These are phyloP conservation scores for Phengaris arion DNA, from an alignment of 2,888 invertebrate species.

Conservation along the genomic window DNA sequence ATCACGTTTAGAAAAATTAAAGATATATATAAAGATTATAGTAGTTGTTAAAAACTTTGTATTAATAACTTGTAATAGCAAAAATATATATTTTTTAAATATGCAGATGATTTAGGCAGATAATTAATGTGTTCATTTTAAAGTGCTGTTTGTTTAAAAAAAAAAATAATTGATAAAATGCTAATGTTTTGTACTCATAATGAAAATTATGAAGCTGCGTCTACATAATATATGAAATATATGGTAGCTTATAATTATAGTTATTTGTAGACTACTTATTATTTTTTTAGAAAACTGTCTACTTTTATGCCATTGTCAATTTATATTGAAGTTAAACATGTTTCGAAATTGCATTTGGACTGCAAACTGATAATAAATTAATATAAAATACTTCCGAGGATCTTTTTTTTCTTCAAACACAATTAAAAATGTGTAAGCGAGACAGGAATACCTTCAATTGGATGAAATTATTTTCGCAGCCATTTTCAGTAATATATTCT, in stretches of 20 bases:
- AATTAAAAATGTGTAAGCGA: slow-evolving; percentile 4
- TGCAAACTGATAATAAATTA: not conserved
- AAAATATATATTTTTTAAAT: not conserved
- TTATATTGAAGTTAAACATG: slow-evolving; percentile 1
- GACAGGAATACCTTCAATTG: not conserved
- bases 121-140: not conserved
- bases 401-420: not conserved
- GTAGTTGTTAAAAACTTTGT: not conserved
- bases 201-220: not conserved
- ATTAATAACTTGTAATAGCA: not conserved
- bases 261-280: not conserved
- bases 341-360: not conserved
- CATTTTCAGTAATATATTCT: not conserved
- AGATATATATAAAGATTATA: not conserved
- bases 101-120: not conserved
- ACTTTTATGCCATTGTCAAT: slow-evolving; percentile 6
- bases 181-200: not conserved
- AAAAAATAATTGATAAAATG: not conserved
- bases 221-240: not conserved
- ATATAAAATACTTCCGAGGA: not conserved
- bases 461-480: not conserved
- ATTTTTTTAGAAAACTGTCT: not conserved
- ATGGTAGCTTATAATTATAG: not conserved
- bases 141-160: not conserved
- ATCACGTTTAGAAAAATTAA: not conserved